Evolutionary conservation across 2,797 vertebrate genomes (phyloP).

Genomic region (Sitta carolinensis): DNA sequence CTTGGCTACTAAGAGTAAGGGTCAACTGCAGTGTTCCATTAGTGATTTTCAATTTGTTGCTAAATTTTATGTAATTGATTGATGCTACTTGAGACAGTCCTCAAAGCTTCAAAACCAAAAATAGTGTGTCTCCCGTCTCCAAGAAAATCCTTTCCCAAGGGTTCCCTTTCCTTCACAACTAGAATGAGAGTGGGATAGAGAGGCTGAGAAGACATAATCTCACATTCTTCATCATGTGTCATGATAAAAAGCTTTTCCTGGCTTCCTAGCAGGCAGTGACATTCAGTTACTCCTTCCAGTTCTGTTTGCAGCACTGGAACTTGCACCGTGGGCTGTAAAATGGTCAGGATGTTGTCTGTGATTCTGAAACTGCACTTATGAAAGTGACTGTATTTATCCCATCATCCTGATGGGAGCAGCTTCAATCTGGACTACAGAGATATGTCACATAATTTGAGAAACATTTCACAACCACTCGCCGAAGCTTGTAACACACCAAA

Average conservation of each 20-base stretch:
- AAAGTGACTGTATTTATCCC: background rate
- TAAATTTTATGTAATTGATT: background rate
- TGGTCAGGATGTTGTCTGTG: background rate
- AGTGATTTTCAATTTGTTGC: conserved; percentile 29
- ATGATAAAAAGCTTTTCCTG: background rate
- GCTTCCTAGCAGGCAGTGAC: background rate
- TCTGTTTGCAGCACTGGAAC: background rate
- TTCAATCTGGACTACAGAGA: background rate
- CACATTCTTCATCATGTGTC: background rate
- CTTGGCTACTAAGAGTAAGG: background rate
- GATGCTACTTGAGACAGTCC: background rate
- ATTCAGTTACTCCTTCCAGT: background rate
- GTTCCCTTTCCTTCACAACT: background rate
- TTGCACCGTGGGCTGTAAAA: background rate
- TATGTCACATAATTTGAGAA: background rate
- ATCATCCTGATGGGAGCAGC: background rate
- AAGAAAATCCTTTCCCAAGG: background rate
- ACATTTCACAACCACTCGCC: fast-evolving
- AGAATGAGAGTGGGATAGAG: background rate
- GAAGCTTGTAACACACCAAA: fast-evolving
- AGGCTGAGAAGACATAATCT: background rate
- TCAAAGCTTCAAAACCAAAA: background rate
- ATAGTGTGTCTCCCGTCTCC: background rate
- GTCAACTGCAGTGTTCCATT: background rate
- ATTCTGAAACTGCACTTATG: background rate